Evolutionary conservation across 2,797 vertebrate species (phyloP).

Genomic region (Balearica regulorum): DNA sequence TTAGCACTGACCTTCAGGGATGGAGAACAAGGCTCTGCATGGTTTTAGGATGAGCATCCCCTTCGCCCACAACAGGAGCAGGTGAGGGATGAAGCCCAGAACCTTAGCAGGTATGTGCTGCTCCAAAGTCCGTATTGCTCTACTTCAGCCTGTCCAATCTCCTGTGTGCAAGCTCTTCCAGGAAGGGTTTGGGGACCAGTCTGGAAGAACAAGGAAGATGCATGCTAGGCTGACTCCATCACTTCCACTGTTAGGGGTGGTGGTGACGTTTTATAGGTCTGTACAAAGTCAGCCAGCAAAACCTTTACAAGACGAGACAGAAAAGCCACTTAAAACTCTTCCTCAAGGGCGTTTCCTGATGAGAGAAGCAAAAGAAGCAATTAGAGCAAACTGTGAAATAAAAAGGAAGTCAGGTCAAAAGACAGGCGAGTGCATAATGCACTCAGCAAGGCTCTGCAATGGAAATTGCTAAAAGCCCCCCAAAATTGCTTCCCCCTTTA

Average conservation of each 20-base stretch:
- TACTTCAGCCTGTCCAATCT: background rate
- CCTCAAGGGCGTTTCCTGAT: background rate
- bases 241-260: background rate
- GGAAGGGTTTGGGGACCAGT: background rate
- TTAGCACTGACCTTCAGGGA: background rate
- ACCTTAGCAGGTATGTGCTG: background rate
- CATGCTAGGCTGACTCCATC: background rate
- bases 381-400: background rate
- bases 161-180: background rate
- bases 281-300: background rate
- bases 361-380: background rate
- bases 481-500: background rate
- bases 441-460: background rate
- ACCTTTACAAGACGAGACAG: background rate
- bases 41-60: background rate
- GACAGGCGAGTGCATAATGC: background rate
- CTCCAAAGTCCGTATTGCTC: rapidly evolving
- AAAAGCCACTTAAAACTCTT: background rate
- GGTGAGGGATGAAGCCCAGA: background rate
- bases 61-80: background rate
- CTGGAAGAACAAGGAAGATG: background rate
- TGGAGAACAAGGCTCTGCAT: background rate
- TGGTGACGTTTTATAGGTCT: background rate
- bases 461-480: background rate
- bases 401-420: background rate